These are phyloP conservation scores for Linnaemya vulpina DNA, from an alignment of 2,888 invertebrate species.

Conservation along the genomic window DNA sequence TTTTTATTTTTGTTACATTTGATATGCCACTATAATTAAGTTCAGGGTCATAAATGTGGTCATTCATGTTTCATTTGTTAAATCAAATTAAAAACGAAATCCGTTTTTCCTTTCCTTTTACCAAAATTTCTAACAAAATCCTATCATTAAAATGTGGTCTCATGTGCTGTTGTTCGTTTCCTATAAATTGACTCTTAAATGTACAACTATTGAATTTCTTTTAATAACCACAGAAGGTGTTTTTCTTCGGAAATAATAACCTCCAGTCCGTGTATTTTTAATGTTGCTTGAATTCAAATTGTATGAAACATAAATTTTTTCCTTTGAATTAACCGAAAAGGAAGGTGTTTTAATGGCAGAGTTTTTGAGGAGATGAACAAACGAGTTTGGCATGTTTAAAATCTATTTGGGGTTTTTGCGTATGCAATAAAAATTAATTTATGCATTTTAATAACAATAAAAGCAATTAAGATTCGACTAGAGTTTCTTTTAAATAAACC, in stretches of 20 bases:
- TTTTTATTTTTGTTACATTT: constrained; percentile 6
- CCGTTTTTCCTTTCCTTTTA: constrained; percentile 17
- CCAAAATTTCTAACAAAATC: constrained; percentile 42
- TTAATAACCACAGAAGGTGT: constrained; percentile 66
- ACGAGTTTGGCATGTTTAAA: constrained; percentile 63
- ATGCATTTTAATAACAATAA: constrained; percentile 80
- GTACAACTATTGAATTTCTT: constrained; percentile 59
- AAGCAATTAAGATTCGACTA: constrained; percentile 76
- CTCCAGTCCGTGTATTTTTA: constrained; percentile 48
- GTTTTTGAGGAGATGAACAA: constrained; percentile 29
- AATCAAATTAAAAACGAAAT: constrained; percentile 26
- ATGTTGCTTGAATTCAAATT: constrained; percentile 55
- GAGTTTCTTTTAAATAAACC: constrained; percentile 30
- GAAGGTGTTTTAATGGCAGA: constrained; percentile 4
- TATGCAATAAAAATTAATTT: constrained; percentile 76
- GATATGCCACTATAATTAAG: constrained; percentile 63
- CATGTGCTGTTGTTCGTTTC: constrained; percentile 64
- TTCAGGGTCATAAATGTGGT: constrained; percentile 78
- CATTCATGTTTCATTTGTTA: constrained; percentile 77
- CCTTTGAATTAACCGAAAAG: constrained; percentile 48
- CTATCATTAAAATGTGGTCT: constrained; percentile 57
- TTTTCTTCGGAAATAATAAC: constrained; percentile 54
- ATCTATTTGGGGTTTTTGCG: constrained; percentile 55
- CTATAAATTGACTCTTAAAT: constrained; percentile 51
- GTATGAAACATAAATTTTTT: constrained; percentile 61